These are phyloP conservation scores for Drosophila macrospina DNA, from an alignment of 2,888 invertebrate genomes.

Conservation along the genomic window DNA sequence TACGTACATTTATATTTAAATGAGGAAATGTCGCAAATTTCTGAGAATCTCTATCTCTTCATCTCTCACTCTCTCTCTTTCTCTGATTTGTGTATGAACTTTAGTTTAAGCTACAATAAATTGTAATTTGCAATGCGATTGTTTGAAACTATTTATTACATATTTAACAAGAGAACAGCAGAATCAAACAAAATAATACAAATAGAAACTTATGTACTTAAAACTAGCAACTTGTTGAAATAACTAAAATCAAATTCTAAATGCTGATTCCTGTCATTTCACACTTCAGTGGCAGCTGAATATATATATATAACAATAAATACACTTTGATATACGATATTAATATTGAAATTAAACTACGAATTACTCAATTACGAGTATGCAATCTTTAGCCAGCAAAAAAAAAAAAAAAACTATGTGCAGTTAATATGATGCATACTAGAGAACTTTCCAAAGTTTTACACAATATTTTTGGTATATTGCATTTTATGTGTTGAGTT, in stretches of 20 bases:
- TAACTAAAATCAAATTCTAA: constrained; percentile 76
- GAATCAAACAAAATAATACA: constrained; percentile 70
- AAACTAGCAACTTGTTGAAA: constrained; percentile 75
- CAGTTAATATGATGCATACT: constrained; percentile 16
- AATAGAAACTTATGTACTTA: constrained; percentile 74
- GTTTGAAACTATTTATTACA: constrained; percentile 63
- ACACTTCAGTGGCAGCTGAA: constrained; percentile 35
- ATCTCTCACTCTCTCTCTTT: no score
- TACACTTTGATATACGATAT: constrained; percentile 73
- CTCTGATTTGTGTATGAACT: constrained; percentile 8
- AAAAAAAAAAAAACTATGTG: no score
- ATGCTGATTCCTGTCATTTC: constrained; percentile 57
- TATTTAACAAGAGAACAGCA: constrained; percentile 61
- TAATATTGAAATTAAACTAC: constrained; percentile 23
- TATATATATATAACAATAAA: constrained; percentile 11
- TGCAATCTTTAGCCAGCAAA: constrained; percentile 37
- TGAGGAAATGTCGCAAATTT: constrained; percentile 51
- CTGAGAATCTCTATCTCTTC: constrained; percentile 55
- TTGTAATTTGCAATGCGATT: constrained; percentile 27
- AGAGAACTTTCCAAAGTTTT: constrained; percentile 56
- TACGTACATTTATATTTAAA: constrained; percentile 51
- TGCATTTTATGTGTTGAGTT: constrained; percentile 52
- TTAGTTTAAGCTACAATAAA: constrained; percentile 20
- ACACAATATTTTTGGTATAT: constrained; percentile 57
- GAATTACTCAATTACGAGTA: constrained; percentile 18